phyloP scores from a whole-genome alignment of 1,140 invertebrate species.

The Zaprionus gabonicus region DNA sequence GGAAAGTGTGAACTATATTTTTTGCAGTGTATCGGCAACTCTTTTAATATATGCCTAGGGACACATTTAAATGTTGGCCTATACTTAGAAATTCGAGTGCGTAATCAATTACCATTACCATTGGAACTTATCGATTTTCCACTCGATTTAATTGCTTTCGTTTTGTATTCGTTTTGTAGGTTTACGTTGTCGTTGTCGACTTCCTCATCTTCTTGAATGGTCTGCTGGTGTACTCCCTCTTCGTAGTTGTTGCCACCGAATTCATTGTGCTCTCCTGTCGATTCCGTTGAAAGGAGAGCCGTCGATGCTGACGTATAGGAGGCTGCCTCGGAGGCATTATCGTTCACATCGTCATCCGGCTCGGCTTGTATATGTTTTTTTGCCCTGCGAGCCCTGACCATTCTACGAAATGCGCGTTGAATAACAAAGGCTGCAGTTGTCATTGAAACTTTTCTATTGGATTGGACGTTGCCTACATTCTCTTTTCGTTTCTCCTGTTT shows the following conservation, averaged over 20 bases:
- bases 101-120: slow-evolving; percentile 52
- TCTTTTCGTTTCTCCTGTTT: not conserved
- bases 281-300: slow-evolving; percentile 70
- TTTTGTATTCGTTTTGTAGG: slow-evolving; percentile 30
- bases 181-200: slow-evolving; percentile 63
- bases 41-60: not conserved
- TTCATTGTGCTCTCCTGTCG: slow-evolving; percentile 50
- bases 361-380: slow-evolving; percentile 36
- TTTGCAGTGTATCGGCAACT: not conserved
- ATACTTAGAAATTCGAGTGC: not conserved
- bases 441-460: slow-evolving; percentile 41
- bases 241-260: slow-evolving; percentile 52
- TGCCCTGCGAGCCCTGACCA: slow-evolving; percentile 40
- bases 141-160: slow-evolving; percentile 30
- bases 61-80: not conserved
- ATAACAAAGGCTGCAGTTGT: slow-evolving; percentile 70
- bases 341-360: slow-evolving; percentile 60
- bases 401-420: slow-evolving; percentile 64
- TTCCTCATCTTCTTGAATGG: slow-evolving; percentile 68
- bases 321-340: slow-evolving; percentile 67
- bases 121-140: slow-evolving; percentile 42
- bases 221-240: slow-evolving; percentile 66
- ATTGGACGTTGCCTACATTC: slow-evolving; percentile 6
- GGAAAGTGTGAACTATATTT: not conserved
- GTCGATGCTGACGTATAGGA: slow-evolving; percentile 78